Percentiles rank a stretch among this genome's conserved stretches.
Evolutionary conservation across 2,888 invertebrate species (phyloP).

Genomic region (Craniophora ligustri): DNA sequence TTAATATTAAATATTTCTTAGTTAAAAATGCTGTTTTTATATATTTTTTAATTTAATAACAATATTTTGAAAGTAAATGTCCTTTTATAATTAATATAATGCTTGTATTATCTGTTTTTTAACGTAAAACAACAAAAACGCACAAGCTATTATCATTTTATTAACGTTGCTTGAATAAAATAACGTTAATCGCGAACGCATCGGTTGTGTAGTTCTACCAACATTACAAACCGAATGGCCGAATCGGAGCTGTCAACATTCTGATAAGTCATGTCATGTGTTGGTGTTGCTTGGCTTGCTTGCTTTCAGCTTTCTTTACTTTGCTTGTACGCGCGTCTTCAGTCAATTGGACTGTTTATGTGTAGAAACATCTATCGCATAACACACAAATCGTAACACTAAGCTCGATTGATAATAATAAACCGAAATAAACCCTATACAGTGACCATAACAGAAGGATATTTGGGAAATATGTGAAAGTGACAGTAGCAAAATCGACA

Average conservation of each 20-base stretch:
- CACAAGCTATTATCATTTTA: too few species aligned
- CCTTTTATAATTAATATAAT: too few species aligned
- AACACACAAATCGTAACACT: conserved; percentile 69
- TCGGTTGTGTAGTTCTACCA: conserved; percentile 58
- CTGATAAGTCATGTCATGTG: conserved; percentile 76
- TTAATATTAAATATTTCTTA: too few species aligned
- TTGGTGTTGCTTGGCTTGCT: conserved; percentile 77
- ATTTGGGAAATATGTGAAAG: conserved; percentile 76
- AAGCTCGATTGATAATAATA: conserved; percentile 62
- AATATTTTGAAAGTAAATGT: too few species aligned
- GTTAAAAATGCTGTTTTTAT: too few species aligned
- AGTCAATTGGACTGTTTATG: conserved; percentile 77
- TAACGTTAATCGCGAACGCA: conserved; percentile 62
- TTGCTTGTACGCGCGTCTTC: conserved; percentile 83
- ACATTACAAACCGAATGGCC: conserved; percentile 48
- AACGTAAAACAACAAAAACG: too few species aligned
- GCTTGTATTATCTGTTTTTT: too few species aligned
- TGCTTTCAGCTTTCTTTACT: conserved; percentile 83
- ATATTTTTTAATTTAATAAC: too few species aligned
- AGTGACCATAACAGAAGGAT: conserved; percentile 70
- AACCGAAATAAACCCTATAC: conserved; percentile 58
- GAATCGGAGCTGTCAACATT: conserved; percentile 67
- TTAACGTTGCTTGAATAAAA: too few species aligned
- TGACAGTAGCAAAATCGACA: conserved; percentile 80
- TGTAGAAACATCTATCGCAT: conserved; percentile 72